phyloP scores from a whole-genome alignment of 2,888 invertebrate species.

The Tribolium freemani region DNA sequence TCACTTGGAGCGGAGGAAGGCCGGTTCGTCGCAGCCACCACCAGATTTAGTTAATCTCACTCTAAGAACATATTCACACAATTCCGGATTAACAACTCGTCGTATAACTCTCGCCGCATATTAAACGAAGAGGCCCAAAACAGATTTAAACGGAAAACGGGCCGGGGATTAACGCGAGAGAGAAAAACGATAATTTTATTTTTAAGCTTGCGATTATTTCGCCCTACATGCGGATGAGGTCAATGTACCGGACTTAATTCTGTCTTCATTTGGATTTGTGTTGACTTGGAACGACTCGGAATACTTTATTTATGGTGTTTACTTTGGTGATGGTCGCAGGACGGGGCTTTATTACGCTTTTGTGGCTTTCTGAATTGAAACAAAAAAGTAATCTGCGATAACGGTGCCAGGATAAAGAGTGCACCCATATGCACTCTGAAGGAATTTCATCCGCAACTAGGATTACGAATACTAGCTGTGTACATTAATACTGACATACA shows the following conservation, averaged over 20 bases:
- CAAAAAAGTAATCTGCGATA: constrained; percentile 60
- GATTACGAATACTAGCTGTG: background rate
- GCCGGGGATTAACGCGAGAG: constrained; percentile 7
- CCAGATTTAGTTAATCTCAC: constrained; percentile 50
- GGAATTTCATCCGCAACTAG: background rate
- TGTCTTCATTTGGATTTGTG: constrained; percentile 40
- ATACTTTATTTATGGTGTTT: constrained; percentile 58
- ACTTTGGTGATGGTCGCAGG: constrained; percentile 48
- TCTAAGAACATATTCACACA: constrained; percentile 53
- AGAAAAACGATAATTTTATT: constrained; percentile 17
- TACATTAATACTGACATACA: background rate
- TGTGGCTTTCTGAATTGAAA: constrained; percentile 58
- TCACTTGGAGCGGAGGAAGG: constrained; percentile 13
- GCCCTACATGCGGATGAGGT: constrained; percentile 15
- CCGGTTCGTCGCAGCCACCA: constrained; percentile 31
- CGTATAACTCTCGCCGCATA: constrained; percentile 49
- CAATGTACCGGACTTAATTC: constrained; percentile 34
- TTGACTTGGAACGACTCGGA: constrained; percentile 47
- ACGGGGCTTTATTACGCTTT: constrained; percentile 49
- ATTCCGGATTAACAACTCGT: constrained; percentile 55
- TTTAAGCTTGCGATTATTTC: constrained; percentile 17
- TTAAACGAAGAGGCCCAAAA: constrained; percentile 45
- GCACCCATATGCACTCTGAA: constrained; percentile 23
- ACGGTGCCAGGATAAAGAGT: constrained; percentile 38
- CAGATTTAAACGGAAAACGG: constrained; percentile 23